phyloP scores from a whole-genome alignment of 2,888 invertebrate genomes.

The Heliothis peltigera region DNA sequence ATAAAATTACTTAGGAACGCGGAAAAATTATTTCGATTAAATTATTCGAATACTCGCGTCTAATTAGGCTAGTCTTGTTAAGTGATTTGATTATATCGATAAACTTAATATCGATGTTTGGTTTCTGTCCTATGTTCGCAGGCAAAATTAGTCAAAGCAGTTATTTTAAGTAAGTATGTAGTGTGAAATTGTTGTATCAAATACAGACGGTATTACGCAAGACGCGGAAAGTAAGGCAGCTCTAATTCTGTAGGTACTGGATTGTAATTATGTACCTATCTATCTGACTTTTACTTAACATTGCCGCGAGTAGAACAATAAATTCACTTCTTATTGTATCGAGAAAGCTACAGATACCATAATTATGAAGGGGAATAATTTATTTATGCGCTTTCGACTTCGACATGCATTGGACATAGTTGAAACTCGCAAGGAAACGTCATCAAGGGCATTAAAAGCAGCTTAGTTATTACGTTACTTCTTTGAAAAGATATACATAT shows the following conservation, averaged over 20 bases:
- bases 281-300: conserved; percentile 18
- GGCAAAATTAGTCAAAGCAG: background rate
- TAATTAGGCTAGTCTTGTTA: conserved; percentile 12
- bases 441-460: too few relatives aligned
- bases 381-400: conserved; percentile 1
- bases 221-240: conserved; percentile 31
- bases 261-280: conserved; percentile 32
- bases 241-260: conserved; percentile 20
- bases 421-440: too few relatives aligned
- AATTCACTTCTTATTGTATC: conserved; percentile 21
- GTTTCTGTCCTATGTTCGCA: background rate
- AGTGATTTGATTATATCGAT: conserved; percentile 18
- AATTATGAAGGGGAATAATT: conserved; percentile 1
- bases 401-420: background rate
- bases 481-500: too few relatives aligned
- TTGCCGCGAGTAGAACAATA: conserved; percentile 19
- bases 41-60: conserved; percentile 23
- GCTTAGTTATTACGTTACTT: too few relatives aligned
- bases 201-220: conserved; percentile 20
- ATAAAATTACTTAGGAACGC: conserved; percentile 73
- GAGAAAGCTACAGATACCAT: conserved; percentile 4
- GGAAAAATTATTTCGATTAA: conserved; percentile 70
- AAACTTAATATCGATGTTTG: background rate
- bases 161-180: conserved; percentile 2
- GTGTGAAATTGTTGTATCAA: conserved; percentile 6